These are phyloP conservation scores for Drosophila micromelanica DNA, from an alignment of 1,140 invertebrate genomes.

Conservation along the genomic window DNA sequence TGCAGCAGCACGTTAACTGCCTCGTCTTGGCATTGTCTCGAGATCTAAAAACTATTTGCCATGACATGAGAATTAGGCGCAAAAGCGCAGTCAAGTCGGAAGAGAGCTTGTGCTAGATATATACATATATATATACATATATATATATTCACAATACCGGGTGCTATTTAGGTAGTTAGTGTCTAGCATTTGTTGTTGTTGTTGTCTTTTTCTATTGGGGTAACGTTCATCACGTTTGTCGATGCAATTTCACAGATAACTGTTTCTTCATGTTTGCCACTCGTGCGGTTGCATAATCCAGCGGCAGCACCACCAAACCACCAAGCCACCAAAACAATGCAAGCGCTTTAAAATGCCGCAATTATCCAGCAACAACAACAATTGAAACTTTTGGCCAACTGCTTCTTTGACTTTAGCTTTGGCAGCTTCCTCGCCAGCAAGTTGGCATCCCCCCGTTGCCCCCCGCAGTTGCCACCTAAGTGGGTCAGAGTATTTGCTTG, in stretches of 20 bases:
- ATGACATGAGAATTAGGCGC: slow-evolving; percentile 80
- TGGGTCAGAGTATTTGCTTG: slow-evolving; percentile 55
- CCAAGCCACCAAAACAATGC: slow-evolving; percentile 56
- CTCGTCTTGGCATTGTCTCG: slow-evolving; percentile 58
- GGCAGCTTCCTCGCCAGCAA: slow-evolving; percentile 9
- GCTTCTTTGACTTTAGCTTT: slow-evolving; percentile 21
- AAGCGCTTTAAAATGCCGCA: slow-evolving; percentile 78
- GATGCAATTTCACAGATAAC: slow-evolving; percentile 81
- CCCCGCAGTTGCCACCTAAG: slow-evolving; percentile 4
- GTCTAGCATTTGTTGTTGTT: slow-evolving; percentile 4
- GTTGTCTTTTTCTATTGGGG: slow-evolving; percentile 62
- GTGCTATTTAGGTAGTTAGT: slow-evolving; percentile 6
- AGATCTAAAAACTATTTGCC: slow-evolving; percentile 37
- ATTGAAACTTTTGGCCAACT: slow-evolving; percentile 47
- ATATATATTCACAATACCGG: slow-evolving; percentile 16
- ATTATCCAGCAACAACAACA: slow-evolving; percentile 65
- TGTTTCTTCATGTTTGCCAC: slow-evolving; percentile 78
- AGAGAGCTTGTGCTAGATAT: slow-evolving; percentile 65
- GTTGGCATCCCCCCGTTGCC: neutral
- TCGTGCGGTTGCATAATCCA: slow-evolving; percentile 69
- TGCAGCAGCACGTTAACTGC: slow-evolving; percentile 13
- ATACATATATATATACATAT: too few species aligned
- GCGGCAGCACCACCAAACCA: slow-evolving; percentile 30
- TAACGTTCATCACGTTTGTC: slow-evolving; percentile 82
- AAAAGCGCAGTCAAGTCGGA: slow-evolving; percentile 69